Percentiles rank a stretch among this genome's conserved stretches.
Conservation (phyloP, 2,888 invertebrate genomes). For the Euspilapteryx auroguttella region DNA sequence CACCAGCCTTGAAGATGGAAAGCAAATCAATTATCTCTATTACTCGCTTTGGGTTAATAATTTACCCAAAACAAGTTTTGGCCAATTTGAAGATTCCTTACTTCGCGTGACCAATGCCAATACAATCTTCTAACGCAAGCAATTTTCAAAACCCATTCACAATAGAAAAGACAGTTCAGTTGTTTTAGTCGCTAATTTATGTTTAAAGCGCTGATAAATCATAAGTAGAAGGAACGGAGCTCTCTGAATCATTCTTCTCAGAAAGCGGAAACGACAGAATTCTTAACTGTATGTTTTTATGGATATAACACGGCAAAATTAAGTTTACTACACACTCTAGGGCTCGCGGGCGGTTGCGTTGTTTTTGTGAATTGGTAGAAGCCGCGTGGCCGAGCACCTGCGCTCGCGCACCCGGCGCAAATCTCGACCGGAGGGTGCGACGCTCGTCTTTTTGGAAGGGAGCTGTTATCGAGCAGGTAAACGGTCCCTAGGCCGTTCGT, state of each 20-base stretch:
- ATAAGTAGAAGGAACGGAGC: slow-evolving; percentile 10
- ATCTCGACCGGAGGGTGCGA: slow-evolving; percentile 40
- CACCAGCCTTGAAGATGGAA: too few relatives aligned
- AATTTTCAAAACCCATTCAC: too few relatives aligned
- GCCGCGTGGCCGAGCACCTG: slow-evolving; percentile 45
- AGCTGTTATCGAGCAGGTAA: slow-evolving; percentile 36
- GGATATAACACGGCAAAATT: slow-evolving; percentile 26
- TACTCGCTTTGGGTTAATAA: too few relatives aligned
- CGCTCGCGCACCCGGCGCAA: slow-evolving; percentile 43
- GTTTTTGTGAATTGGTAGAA: slow-evolving; percentile 29
- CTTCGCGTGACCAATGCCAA: slow-evolving; percentile 7
- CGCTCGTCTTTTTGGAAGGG: slow-evolving; percentile 11
- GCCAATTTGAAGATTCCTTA: not conserved
- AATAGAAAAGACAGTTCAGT: too few relatives aligned
- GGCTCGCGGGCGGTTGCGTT: slow-evolving; percentile 18
- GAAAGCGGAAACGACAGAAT: slow-evolving; percentile 55
- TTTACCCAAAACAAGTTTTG: not conserved
- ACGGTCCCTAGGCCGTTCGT: slow-evolving; percentile 19
- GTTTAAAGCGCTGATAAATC: too few relatives aligned
- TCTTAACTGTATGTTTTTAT: slow-evolving; percentile 37
- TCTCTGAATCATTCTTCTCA: slow-evolving; percentile 51
- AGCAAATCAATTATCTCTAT: too few relatives aligned
- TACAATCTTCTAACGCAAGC: too few relatives aligned
- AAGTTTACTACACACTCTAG: slow-evolving; percentile 3
- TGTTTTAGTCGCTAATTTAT: too few relatives aligned